These are phyloP conservation scores for Solenodon paradoxus DNA, from an alignment of 2,113 vertebrate genomes.

Conservation along the genomic window DNA sequence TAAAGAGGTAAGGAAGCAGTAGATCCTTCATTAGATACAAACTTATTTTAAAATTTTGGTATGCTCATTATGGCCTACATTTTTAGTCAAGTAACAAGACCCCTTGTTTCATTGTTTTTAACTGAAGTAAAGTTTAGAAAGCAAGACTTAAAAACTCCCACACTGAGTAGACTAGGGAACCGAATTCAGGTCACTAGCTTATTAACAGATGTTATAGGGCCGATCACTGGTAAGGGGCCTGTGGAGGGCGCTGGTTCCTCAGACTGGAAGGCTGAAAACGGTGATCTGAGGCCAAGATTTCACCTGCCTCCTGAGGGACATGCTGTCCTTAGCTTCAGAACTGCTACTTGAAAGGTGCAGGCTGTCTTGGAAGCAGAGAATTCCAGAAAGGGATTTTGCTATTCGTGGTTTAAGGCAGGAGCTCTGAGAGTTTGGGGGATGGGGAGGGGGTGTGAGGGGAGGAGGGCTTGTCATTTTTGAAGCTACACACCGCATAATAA, in stretches of 20 bases:
- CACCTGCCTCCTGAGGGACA: background rate
- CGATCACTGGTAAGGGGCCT: background rate
- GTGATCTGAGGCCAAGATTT: background rate
- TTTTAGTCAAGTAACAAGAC: background rate
- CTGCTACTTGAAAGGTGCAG: background rate
- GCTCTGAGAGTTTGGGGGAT: background rate
- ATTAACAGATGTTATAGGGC: background rate
- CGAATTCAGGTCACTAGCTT: background rate
- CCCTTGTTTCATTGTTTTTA: background rate
- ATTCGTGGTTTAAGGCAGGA: background rate
- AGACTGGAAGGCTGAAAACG: background rate
- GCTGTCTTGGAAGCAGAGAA: background rate
- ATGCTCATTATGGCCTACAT: background rate
- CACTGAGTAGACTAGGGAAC: background rate
- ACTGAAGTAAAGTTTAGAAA: background rate
- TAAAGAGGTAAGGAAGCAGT: background rate
- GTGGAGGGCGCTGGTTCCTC: background rate
- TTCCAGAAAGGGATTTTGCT: background rate
- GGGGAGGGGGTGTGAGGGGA: background rate
- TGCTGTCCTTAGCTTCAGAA: background rate
- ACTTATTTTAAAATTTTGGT: background rate
- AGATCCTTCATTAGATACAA: background rate
- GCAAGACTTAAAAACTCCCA: background rate
- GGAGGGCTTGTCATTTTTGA: background rate
- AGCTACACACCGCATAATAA: background rate